Percentiles rank a stretch among this genome's conserved stretches.
Evolutionary conservation across 2,113 vertebrate genomes (phyloP).

Genomic region (Brienomyrus brachyistius): DNA sequence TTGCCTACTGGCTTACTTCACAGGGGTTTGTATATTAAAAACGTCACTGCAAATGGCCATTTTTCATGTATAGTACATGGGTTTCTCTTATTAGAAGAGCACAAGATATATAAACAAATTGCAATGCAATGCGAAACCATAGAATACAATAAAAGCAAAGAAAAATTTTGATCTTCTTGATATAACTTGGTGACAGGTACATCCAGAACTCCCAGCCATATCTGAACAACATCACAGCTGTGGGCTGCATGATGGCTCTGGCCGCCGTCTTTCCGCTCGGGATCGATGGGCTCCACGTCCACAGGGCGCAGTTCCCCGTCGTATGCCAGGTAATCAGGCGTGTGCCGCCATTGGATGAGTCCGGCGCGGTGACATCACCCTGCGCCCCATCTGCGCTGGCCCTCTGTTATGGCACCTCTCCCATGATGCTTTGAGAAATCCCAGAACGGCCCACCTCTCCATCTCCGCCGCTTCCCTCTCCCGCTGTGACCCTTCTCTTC

Average conservation of each 20-base stretch:
- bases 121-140: background rate
- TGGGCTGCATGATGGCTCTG: slow-evolving; percentile 80
- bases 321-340: slow-evolving; percentile 74
- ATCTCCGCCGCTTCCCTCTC: background rate
- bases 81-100: background rate
- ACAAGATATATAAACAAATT: background rate
- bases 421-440: background rate
- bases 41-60: background rate
- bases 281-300: slow-evolving; percentile 78
- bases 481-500: background rate
- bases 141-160: background rate
- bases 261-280: slow-evolving; percentile 82
- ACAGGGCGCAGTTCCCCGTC: slow-evolving; percentile 69
- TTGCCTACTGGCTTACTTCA: background rate
- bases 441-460: background rate
- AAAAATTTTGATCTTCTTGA: background rate
- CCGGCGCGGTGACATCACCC: background rate
- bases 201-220: slow-evolving; percentile 92
- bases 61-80: background rate
- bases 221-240: slow-evolving; percentile 85
- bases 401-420: background rate
- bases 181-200: slow-evolving; percentile 57
- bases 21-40: background rate
- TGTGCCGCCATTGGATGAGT: background rate
- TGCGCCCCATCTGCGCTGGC: background rate